Percentiles rank a stretch among this genome's conserved stretches.
These are phyloP conservation scores for Ricordea florida DNA, from an alignment of 92 coral and sea anemone species.

Conservation along the genomic window DNA sequence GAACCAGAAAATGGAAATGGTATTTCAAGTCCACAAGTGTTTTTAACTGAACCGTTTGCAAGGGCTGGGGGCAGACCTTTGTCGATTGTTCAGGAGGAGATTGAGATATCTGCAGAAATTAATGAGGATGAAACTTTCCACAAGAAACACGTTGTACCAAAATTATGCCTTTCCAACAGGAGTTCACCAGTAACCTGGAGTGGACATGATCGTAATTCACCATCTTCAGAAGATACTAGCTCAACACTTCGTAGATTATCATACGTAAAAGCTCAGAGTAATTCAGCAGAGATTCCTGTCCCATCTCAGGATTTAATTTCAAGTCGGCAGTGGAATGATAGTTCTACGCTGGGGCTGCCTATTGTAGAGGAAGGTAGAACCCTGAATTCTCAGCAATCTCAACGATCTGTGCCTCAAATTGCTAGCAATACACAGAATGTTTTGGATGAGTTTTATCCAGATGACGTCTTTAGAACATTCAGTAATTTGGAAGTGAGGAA, in stretches of 20 bases:
- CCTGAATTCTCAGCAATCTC: no score
- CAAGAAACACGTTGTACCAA: slow-evolving; percentile 1
- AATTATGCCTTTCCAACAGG: not conserved
- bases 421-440: slow-evolving; percentile 1
- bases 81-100: slow-evolving; percentile 79
- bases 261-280: slow-evolving; percentile 88
- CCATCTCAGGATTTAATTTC: slow-evolving; percentile 23
- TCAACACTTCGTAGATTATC: slow-evolving; percentile 86
- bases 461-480: slow-evolving; percentile 23
- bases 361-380: no score
- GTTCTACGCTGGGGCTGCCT: no score
- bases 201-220: slow-evolving; percentile 32
- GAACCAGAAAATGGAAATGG: slow-evolving; percentile 7
- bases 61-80: slow-evolving; percentile 57
- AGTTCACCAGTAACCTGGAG: slow-evolving; percentile 15
- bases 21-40: not conserved
- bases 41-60: slow-evolving; percentile 3
- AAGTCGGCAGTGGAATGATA: not conserved
- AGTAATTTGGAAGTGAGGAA: not conserved
- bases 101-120: slow-evolving; percentile 44
- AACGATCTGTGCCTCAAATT: not conserved
- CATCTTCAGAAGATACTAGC: slow-evolving; percentile 28
- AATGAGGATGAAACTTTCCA: slow-evolving; percentile 25
- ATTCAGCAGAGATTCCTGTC: slow-evolving; percentile 51
- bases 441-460: slow-evolving; percentile 33